phyloP scores from a whole-genome alignment of 35 echinoderm and acorn worm species.

The Holothuria glaberrima region DNA sequence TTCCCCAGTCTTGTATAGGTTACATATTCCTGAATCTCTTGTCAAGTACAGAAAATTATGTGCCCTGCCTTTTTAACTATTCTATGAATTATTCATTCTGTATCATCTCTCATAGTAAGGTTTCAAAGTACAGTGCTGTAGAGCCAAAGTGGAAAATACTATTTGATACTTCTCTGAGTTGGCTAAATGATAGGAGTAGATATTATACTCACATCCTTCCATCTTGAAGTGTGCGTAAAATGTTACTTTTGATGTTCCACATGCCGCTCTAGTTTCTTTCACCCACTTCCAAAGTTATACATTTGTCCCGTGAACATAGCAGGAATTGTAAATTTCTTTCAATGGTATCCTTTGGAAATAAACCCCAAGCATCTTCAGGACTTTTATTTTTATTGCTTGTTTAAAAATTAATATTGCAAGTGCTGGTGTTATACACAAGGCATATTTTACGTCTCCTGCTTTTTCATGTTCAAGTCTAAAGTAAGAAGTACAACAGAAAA shows the following conservation, averaged over 20 bases:
- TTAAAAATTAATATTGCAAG: slow-evolving; percentile 48
- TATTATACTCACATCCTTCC: too few relatives aligned
- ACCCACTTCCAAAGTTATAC: not conserved
- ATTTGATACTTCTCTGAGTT: too few relatives aligned
- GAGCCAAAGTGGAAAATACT: too few relatives aligned
- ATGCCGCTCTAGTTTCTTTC: not conserved
- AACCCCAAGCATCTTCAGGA: not conserved
- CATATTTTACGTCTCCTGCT: not conserved
- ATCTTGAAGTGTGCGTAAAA: not conserved
- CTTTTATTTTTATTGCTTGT: slow-evolving; percentile 55
- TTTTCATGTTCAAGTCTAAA: not conserved
- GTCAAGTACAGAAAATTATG: too few relatives aligned
- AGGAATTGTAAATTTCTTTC: slow-evolving; percentile 23
- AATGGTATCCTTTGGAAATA: slow-evolving; percentile 4
- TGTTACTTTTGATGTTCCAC: not conserved
- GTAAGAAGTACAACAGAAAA: not conserved
- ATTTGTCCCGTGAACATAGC: not conserved
- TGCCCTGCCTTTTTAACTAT: too few relatives aligned
- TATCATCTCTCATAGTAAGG: too few relatives aligned
- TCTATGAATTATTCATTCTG: too few relatives aligned
- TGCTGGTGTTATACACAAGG: slow-evolving; percentile 38
- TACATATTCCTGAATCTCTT: too few relatives aligned
- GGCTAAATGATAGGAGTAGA: too few relatives aligned
- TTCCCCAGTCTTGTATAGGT: too few relatives aligned
- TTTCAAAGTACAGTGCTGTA: too few relatives aligned